Evolutionary conservation across 2,888 invertebrate genomes (phyloP).

Genomic region (Aleiodes testaceus): DNA sequence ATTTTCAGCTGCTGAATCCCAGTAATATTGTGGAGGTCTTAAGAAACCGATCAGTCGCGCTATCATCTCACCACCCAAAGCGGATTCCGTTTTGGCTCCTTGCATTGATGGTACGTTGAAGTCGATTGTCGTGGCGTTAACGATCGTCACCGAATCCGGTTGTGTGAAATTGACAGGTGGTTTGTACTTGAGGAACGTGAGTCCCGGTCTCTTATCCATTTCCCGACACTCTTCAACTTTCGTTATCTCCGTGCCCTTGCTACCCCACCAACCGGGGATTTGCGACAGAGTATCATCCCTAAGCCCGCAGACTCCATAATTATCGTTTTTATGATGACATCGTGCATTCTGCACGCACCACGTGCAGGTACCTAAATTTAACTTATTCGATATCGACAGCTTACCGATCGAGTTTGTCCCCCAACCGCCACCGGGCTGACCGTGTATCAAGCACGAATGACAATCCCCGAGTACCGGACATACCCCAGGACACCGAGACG

Average conservation of each 20-base stretch:
- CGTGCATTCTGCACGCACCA: constrained; percentile 96
- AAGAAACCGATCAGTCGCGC: constrained; percentile 88
- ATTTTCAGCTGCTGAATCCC: constrained; percentile 81
- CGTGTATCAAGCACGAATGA: constrained; percentile 90
- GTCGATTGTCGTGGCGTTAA: constrained; percentile 88
- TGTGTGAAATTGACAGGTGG: constrained; percentile 90
- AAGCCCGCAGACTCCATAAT: constrained; percentile 86
- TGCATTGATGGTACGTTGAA: constrained; percentile 83
- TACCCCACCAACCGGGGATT: constrained; percentile 93
- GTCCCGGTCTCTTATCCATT: constrained; percentile 87
- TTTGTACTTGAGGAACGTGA: constrained; percentile 91
- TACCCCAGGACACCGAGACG: constrained; percentile 89
- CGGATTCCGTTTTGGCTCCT: constrained; percentile 80
- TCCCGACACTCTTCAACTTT: constrained; percentile 85
- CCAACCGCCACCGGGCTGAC: constrained; percentile 75
- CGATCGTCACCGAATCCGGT: constrained; percentile 90
- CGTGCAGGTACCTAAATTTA: constrained; percentile 86
- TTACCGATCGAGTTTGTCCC: constrained; percentile 69
- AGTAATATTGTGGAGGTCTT: constrained; percentile 81
- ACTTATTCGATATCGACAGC: constrained; percentile 82
- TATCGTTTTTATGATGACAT: constrained; percentile 90
- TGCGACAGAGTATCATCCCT: constrained; percentile 87
- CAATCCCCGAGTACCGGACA: constrained; percentile 93
- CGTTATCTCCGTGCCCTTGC: constrained; percentile 84
- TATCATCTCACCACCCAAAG: constrained; percentile 82